Percentiles rank a stretch among this genome's conserved stretches.
Conservation (phyloP, 2,888 invertebrate genomes). For the Dryomyza anilis region DNA sequence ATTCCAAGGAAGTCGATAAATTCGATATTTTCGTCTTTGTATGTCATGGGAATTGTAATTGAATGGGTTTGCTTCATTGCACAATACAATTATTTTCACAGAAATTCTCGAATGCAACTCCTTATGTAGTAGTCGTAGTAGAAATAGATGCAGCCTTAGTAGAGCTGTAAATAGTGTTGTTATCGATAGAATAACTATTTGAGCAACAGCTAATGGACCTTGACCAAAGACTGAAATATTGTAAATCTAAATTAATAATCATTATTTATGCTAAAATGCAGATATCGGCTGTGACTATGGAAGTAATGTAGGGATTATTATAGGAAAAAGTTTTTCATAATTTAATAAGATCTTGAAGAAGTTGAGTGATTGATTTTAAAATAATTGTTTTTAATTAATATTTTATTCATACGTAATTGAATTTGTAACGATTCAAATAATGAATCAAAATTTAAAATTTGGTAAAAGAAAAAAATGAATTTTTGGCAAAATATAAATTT, state of each 20-base stretch:
- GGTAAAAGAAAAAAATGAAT: too few relatives aligned
- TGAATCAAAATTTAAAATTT: too few relatives aligned
- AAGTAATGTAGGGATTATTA: too few relatives aligned
- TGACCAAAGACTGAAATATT: background rate
- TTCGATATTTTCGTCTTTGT: background rate
- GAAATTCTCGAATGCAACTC: background rate
- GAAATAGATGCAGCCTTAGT: background rate
- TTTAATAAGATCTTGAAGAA: too few relatives aligned
- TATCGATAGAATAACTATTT: too few relatives aligned
- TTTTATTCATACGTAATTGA: too few relatives aligned
- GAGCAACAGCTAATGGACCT: background rate
- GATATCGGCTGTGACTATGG: background rate
- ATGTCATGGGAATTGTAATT: background rate
- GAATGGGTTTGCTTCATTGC: background rate
- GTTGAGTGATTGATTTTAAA: too few relatives aligned
- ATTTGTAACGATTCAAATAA: too few relatives aligned
- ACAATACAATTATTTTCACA: background rate
- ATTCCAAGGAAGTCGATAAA: background rate
- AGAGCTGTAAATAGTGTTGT: too few relatives aligned
- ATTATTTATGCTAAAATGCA: background rate
- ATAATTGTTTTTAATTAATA: too few relatives aligned
- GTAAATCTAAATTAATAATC: background rate
- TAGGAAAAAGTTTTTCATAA: too few relatives aligned
- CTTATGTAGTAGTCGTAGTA: background rate
- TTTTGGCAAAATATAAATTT: too few relatives aligned